Base-by-base conservation (phyloP, 2,797 vertebrate species). In the Rhyacichthys aspro region DNA sequence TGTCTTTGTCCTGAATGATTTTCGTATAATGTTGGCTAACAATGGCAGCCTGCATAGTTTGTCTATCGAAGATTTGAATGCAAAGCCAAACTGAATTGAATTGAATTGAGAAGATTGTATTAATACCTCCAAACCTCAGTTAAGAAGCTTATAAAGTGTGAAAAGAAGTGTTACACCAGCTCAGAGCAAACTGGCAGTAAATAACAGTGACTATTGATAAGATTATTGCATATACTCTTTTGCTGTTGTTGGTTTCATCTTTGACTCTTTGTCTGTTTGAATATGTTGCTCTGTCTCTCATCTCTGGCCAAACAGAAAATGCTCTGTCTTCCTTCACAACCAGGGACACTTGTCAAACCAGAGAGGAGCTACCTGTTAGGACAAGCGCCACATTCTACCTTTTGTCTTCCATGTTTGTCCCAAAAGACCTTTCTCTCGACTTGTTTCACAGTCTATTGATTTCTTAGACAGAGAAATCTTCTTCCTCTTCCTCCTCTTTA, bases 331-430 rank as follows among this genome's bases (percentile, higher is more conserved):
- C 47, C 41, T 43, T 19, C 0, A 15, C 62, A 14, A 11, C 37
- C n/a, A 15, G 23, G 14, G 28, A 63, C 61, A 49, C 61, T 10
- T 37, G 44, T 63, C 70, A 34, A 14, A 57, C 23, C 14, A 36
- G 1, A 56, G 18, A 56, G 47, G 47, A 15, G 45, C 55, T 72
- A 59, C 58, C 47, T 74, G 74, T 79, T 77, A 47, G 38, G 37
- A 74, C 71, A 74, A 63, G 72, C 53, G 15, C 43, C 59, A 7
- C 11, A 63, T 50, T 33, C 55, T 50, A 19, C 33, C 34, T 15
- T 67, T 63, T 58, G 65, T 69, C 43, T 44, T n/a, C 18, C 15
- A 7, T 64, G 60, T 53, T 58, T 55, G 55, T 32, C 3, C 48
- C 16, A 19, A 18, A 18, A 15, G 28, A 36, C 0, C 2, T 37